Conservation (phyloP, 2,113 vertebrate species). For the Gambusia affinis region DNA sequence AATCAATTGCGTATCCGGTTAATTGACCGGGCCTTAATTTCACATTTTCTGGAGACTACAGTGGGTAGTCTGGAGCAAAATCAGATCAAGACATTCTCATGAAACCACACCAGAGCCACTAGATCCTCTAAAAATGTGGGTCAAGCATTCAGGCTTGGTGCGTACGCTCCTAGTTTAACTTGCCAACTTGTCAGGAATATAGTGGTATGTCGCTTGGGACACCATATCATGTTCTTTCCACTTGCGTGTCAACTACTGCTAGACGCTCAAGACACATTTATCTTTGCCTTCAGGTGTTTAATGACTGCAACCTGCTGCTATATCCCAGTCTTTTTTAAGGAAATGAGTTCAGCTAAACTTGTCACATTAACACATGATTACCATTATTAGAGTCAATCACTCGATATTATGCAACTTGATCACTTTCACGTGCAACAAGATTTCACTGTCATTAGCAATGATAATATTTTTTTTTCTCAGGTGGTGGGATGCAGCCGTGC, state of each 20-base stretch:
- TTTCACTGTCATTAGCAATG: too few species aligned
- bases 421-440: neutral
- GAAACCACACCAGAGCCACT: neutral
- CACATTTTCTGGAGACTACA: too few species aligned
- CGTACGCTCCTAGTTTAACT: neutral
- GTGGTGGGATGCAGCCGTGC: too few species aligned
- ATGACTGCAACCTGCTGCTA: neutral
- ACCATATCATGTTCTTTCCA: neutral
- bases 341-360: too few species aligned
- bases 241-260: neutral
- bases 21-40: too few species aligned
- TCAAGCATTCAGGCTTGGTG: slow-evolving; percentile 1
- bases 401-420: neutral
- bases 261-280: neutral
- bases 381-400: too few species aligned
- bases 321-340: neutral
- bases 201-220: neutral
- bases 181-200: neutral
- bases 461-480: too few species aligned
- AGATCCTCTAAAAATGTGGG: neutral
- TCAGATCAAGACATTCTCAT: too few species aligned
- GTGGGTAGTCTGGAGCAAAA: too few species aligned
- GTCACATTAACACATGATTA: too few species aligned
- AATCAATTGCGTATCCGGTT: too few species aligned
- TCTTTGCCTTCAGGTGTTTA: neutral